Evolutionary conservation across 2,888 invertebrate species (phyloP).

Genomic region (Euplagia quadripunctaria): DNA sequence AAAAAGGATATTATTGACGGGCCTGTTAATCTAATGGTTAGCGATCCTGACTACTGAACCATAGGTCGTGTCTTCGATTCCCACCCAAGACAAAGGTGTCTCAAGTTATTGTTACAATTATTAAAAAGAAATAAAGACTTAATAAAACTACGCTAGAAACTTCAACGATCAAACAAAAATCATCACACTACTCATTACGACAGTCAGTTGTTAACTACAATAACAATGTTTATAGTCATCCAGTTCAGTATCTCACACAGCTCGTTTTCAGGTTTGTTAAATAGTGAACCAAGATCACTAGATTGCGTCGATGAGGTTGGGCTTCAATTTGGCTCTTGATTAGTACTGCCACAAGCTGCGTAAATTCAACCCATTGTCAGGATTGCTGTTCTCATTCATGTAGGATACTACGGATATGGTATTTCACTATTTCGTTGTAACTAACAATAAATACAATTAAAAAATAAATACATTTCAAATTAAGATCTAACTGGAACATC

Average conservation of each 20-base stretch:
- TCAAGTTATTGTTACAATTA: too few relatives aligned
- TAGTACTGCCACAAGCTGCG: slow-evolving; percentile 9
- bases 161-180: neutral
- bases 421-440: neutral
- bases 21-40: too few relatives aligned
- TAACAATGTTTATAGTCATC: too few relatives aligned
- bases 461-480: too few relatives aligned
- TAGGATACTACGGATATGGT: neutral
- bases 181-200: too few relatives aligned
- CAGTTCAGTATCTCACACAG: neutral
- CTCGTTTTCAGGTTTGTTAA: neutral
- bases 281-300: neutral
- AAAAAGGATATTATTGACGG: too few relatives aligned
- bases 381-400: slow-evolving; percentile 6
- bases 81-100: too few relatives aligned
- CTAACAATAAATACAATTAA: neutral
- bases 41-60: too few relatives aligned
- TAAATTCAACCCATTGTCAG: slow-evolving; percentile 1
- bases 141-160: neutral
- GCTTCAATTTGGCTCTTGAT: neutral
- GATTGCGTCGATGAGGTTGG: neutral
- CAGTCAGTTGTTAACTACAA: too few relatives aligned
- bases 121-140: neutral
- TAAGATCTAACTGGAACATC: too few relatives aligned
- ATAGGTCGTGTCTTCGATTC: too few relatives aligned